Base-by-base conservation (phyloP, 2,113 vertebrate species). In the Spizaetus ornatus region DNA sequence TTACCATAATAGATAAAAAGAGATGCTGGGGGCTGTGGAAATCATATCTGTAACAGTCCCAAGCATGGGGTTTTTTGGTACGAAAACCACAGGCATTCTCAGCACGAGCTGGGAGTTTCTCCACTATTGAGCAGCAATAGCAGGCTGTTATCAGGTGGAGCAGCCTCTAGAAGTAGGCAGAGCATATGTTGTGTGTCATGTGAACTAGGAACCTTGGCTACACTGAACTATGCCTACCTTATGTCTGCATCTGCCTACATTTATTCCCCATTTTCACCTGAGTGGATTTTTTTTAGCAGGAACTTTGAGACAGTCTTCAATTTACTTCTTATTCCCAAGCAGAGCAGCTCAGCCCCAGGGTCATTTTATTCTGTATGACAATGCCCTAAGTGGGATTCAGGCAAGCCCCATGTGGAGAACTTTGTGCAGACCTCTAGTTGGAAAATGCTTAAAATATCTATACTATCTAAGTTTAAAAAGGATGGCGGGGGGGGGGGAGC, bases 401-500 rank as follows among this genome's bases (percentile, higher is more conserved):
- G 29, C 74, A 91, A 92, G 61, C 26, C 31, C 78, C 94, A 84
- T 42, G 34, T 47, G 45, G 73, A 85, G 43, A 69, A 65, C 32
- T 87, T 80, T 53, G 32, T 82, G 42, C 73, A 86, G 85, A 77
- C 17, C 15, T 82, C 72, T 90, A 82, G 72, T 67, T 93, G 66
- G 42, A 88, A 96, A 93, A 78, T 31, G 50, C 73, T 95, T 95
- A 76, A 95, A 88, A 71, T 65, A 36, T 74, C 73, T 95, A 48
- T 71, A 82, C 20, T 62, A 82, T 53, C 38, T 34, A 95, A 95
- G 43, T 91, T 95, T 43, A 42, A 93, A 97, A 96, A 88, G 65
- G 73, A 66, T 55, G 4, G 45, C 26, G 56, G 23, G 19, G 10
- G 21, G 10, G 6, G 21, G 40, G 40, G 2, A 55, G 36, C 47